phyloP scores from a whole-genome alignment of 1,140 invertebrate genomes.

The Zaprionus kolodkinae region DNA sequence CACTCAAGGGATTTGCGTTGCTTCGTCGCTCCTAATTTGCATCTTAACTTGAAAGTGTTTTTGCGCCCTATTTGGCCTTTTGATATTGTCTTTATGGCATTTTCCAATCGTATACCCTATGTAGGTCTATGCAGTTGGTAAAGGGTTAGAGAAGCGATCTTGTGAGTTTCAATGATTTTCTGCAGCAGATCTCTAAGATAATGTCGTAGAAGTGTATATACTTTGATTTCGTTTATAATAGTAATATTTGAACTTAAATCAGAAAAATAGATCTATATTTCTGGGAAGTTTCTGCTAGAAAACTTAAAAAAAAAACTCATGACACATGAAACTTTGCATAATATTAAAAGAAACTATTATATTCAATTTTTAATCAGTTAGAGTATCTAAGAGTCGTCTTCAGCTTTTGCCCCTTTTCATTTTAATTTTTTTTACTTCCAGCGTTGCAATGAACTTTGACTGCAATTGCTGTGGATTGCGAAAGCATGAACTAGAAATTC shows the following conservation, averaged over 20 bases:
- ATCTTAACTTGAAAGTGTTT: constrained; percentile 74
- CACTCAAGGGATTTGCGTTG: constrained; percentile 50
- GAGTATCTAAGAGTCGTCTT: not conserved
- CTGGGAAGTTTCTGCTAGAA: no score
- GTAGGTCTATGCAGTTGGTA: not conserved
- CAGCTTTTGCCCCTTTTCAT: no score
- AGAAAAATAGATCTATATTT: no score
- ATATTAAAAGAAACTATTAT: not conserved
- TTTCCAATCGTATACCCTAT: not conserved
- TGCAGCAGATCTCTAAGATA: not conserved
- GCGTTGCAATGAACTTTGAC: constrained; percentile 66
- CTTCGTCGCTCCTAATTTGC: constrained; percentile 54
- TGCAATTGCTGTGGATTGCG: constrained; percentile 41
- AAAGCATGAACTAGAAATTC: constrained; percentile 74
- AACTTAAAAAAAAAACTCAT: not conserved
- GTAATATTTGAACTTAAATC: no score
- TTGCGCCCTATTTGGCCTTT: constrained; percentile 60
- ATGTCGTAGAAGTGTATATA: no score
- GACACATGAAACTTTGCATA: not conserved
- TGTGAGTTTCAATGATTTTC: not conserved
- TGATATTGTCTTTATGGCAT: constrained; percentile 32
- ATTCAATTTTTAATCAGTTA: not conserved
- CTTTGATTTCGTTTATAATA: not conserved
- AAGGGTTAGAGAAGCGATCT: not conserved
- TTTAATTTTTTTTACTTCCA: constrained; percentile 18